These are phyloP conservation scores for Petrocephalus sullivani DNA, from an alignment of 2,797 vertebrate genomes.

Conservation along the genomic window DNA sequence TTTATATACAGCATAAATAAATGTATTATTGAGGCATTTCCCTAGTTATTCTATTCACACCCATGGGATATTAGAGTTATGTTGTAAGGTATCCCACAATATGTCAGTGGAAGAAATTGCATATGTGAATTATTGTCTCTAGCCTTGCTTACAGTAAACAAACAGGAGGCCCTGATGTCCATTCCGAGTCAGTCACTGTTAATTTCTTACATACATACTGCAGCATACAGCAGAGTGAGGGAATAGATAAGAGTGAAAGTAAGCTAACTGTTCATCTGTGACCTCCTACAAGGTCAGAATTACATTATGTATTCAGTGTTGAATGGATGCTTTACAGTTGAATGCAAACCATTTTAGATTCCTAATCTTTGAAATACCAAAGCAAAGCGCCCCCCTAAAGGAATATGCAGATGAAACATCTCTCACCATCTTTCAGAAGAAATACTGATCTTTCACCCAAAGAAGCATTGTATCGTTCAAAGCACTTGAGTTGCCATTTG, in stretches of 20 bases:
- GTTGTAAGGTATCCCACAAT: background rate
- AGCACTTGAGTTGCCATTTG: background rate
- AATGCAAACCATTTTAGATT: constrained; percentile 11
- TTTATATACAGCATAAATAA: background rate
- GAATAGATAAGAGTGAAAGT: background rate
- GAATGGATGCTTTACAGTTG: constrained; percentile 5
- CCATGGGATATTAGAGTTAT: background rate
- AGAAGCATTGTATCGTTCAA: background rate
- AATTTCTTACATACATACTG: background rate
- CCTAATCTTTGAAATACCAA: constrained; percentile 12
- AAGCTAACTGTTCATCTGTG: background rate
- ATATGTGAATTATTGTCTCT: background rate
- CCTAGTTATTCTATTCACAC: background rate
- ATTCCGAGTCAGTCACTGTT: background rate
- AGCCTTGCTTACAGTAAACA: background rate
- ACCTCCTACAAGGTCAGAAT: background rate
- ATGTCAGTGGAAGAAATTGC: background rate
- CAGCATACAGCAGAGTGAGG: background rate
- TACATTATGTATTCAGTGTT: constrained; percentile 19
- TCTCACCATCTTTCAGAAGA: background rate
- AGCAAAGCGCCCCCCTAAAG: background rate
- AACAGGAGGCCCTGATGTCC: background rate
- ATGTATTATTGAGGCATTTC: background rate
- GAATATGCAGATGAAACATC: background rate
- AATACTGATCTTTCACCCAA: background rate